A percentile compares a stretch with the other conserved stretches of the same genome.
Conservation (phyloP, 2,797 vertebrate species). For the Pangasius krempfi region DNA sequence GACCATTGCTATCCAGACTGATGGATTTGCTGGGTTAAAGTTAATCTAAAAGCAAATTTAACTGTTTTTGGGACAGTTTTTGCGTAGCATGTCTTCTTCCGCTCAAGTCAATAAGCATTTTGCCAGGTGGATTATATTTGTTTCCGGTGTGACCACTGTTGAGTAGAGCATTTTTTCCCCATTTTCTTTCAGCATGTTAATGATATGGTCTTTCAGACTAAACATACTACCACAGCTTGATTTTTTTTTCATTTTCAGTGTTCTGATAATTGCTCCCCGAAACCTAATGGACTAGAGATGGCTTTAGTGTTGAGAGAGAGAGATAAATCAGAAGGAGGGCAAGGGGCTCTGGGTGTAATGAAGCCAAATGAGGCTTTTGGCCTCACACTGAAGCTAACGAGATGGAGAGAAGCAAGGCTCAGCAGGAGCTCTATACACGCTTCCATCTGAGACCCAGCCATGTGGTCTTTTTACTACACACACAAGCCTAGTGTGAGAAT, state of each 20-base stretch:
- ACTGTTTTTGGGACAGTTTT: not conserved
- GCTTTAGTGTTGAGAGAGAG: slow-evolving; percentile 62
- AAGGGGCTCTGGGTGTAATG: slow-evolving; percentile 67
- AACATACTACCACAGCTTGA: slow-evolving; percentile 43
- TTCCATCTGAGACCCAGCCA: slow-evolving; percentile 39
- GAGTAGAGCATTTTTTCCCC: not conserved
- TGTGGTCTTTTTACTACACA: not conserved
- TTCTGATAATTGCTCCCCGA: slow-evolving; percentile 64
- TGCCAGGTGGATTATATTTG: not conserved
- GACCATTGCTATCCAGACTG: not conserved
- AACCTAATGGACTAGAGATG: slow-evolving; percentile 65
- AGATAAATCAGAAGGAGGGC: slow-evolving; percentile 59
- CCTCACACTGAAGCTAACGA: slow-evolving; percentile 69
- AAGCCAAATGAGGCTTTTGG: slow-evolving; percentile 72
- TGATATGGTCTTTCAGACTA: slow-evolving; percentile 34
- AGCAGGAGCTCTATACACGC: slow-evolving; percentile 40
- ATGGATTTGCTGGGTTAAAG: not conserved
- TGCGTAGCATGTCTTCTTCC: not conserved
- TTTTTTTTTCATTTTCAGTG: slow-evolving; percentile 43
- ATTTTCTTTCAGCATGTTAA: slow-evolving; percentile 23
- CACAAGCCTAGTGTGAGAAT: not conserved
- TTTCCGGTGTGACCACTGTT: not conserved
- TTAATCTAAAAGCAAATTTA: not conserved
- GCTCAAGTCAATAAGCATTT: not conserved
- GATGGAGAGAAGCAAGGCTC: slow-evolving; percentile 57